phyloP scores from a whole-genome alignment of 2,888 invertebrate genomes.

The Aporophyla nigra region DNA sequence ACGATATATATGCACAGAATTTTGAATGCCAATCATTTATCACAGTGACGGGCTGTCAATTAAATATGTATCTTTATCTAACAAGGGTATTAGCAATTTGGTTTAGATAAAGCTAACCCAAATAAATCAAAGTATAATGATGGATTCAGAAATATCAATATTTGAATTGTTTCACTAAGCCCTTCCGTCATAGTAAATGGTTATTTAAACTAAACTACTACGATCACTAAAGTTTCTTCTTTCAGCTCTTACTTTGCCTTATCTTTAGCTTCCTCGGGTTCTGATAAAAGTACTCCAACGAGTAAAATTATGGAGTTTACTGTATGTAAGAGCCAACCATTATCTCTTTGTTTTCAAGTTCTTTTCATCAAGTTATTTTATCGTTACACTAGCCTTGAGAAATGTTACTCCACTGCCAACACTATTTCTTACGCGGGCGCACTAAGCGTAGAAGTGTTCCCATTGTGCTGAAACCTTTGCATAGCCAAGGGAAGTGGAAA shows the following conservation, averaged over 20 bases:
- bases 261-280: not conserved
- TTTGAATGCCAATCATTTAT: conserved; percentile 31
- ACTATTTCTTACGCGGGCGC: conserved; percentile 61
- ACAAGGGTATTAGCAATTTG: conserved; percentile 30
- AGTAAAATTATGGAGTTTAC: conserved; percentile 4
- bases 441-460: conserved; percentile 74
- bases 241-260: not conserved
- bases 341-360: conserved; percentile 35
- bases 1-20: not conserved
- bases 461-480: conserved; percentile 77
- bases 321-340: conserved; percentile 19
- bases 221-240: not conserved
- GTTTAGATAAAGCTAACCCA: conserved; percentile 6
- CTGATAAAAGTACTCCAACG: not conserved
- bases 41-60: conserved; percentile 11
- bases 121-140: conserved; percentile 5
- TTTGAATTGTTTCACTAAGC: conserved; percentile 8
- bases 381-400: conserved; percentile 34
- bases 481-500: conserved; percentile 68
- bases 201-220: conserved; percentile 10
- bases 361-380: conserved; percentile 37
- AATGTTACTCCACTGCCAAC: conserved; percentile 48
- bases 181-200: not conserved
- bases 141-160: conserved; percentile 28
- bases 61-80: conserved; percentile 42